Evolutionary conservation across 2,888 invertebrate species (phyloP), one percentile per base, ranked within the genome.

Genomic region (Dyspetes luteomarginatus): DNA sequence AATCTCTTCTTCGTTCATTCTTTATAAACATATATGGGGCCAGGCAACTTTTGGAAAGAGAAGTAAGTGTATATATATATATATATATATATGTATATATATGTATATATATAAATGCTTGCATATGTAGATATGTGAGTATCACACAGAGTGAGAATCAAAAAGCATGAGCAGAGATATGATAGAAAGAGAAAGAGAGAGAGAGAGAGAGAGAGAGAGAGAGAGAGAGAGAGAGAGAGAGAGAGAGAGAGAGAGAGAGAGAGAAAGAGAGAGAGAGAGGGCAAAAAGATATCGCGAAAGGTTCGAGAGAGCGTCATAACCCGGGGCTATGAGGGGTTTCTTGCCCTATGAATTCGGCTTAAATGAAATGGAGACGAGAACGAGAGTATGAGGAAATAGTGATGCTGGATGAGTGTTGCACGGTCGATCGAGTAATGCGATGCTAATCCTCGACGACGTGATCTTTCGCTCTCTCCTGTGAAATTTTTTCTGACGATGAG

Each of bases 331-430:
- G 79, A 82, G 76, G 81, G 65, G 22, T 24, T 55, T 68, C 24
- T 81, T 71, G 83, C 88, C 90, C 90, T 90, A 92, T 92, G 92
- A 92, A 92, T 91, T 91, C 88, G 90, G 91, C 91, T 92, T 91
- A 92, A 88, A 88, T 91, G 92, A 92, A 92, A 92, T 91, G 88
- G 91, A 92, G 68, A 62, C 81, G 69, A 72, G 55, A 75, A 58
- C 67, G 82, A 77, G 15, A 55, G 17, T n/a, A n/a, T 15, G 62
- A 12, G 60, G 36, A 28, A 36, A 36, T 36, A 36, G 22, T 36
- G 62, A 50, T 36, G 72, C 48, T 55, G 73, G 36, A 3, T 15
- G 58, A 22, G 24, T 58, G 62, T 45, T 71, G 62, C 73, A 77
- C 76, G 75, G 68, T 82, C 80, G 80, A 84, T 79, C 71, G 72